Evolutionary conservation across 2,888 invertebrate species (phyloP), one percentile per base, ranked within the genome.

Genomic region (Germaria angustata): DNA sequence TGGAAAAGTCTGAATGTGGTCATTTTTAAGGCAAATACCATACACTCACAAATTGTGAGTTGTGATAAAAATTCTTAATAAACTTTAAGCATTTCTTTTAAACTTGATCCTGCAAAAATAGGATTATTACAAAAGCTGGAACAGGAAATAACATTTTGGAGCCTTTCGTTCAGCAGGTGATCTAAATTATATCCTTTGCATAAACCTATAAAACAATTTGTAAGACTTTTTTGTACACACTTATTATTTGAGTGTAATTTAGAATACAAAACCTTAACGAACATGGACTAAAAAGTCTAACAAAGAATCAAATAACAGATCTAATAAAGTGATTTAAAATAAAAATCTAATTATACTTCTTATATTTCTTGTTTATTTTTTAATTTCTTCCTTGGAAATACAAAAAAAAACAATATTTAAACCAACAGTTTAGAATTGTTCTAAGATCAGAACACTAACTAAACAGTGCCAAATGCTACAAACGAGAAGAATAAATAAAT

Each of bases 251-350:
- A 66, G 75, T 66, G 65, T 68, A 51, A 2, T 8, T 8, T 1
- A 46, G 11, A 44, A 7, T 15, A 17, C 2, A 22, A 53, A 59
- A 34, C 7, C 32, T 53, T 20, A 68, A 53, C 32, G 22, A 61
- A 55, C 61, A 63, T 73, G 59, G 49, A 61, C 71, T 66, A 63
- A 63, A 61, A 53, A 73, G 46, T 36, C 32, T 17, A 24, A 24
- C 11, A 17, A 46, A 66, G 81, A 77, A 77, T 77, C 81, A 72
- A 81, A 81, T 81, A 79, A 76, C 80, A 76, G 84, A 84, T 80
- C 72, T 77, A 80, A 80, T 80, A 77, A 80, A 80, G 84, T 80
- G 84, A 84, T 84, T 84, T 79, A 66, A 69, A 77, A 81, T 81
- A 81, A 69, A 77, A 77, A 80, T 73, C 80, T 84, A 84, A 84